Percentiles rank a stretch among this genome's conserved stretches.
phyloP scores from a whole-genome alignment of 1,140 invertebrate genomes.

The Trachymyrmex septentrionalis region DNA sequence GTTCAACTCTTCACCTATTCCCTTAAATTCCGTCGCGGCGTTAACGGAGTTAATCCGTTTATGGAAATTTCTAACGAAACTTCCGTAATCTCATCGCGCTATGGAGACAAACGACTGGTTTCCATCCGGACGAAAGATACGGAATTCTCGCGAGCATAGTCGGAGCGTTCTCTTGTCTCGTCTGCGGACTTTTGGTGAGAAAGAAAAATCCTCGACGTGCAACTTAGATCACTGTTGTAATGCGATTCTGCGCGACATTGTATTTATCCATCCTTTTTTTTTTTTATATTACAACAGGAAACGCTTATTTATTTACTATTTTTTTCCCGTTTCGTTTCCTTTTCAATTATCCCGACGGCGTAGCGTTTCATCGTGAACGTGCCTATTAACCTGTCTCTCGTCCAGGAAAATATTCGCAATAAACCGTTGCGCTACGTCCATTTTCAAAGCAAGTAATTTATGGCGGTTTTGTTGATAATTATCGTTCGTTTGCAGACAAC shows the following conservation, averaged over 20 bases:
- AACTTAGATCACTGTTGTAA: neutral
- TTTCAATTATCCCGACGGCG: conserved; percentile 33
- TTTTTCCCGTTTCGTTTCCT: conserved; percentile 19
- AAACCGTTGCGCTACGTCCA: conserved; percentile 55
- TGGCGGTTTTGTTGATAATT: conserved; percentile 56
- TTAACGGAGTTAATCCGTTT: conserved; percentile 48
- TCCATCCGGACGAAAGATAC: conserved; percentile 38
- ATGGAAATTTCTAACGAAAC: conserved; percentile 60
- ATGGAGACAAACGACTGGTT: conserved; percentile 48
- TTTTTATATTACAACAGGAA: conserved; percentile 13
- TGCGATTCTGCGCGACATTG: neutral
- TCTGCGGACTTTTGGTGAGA: neutral
- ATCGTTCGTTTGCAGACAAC: conserved; percentile 44
- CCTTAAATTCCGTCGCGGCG: conserved; percentile 23
- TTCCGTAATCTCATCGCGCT: conserved; percentile 55
- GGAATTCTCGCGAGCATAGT: conserved; percentile 14
- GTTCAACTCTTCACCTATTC: neutral
- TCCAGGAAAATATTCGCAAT: conserved; percentile 67
- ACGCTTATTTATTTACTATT: conserved; percentile 33
- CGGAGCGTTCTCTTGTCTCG: neutral
- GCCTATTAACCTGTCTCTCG: conserved; percentile 60
- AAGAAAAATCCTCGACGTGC: conserved; percentile 11
- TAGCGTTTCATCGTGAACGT: conserved; percentile 54
- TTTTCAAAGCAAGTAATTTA: conserved; percentile 60
- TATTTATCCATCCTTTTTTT: conserved; percentile 14